Percentiles rank a stretch among this genome's conserved stretches.
phyloP scores from a whole-genome alignment of 2,797 vertebrate genomes.

The Mormyrus hasselquistii region DNA sequence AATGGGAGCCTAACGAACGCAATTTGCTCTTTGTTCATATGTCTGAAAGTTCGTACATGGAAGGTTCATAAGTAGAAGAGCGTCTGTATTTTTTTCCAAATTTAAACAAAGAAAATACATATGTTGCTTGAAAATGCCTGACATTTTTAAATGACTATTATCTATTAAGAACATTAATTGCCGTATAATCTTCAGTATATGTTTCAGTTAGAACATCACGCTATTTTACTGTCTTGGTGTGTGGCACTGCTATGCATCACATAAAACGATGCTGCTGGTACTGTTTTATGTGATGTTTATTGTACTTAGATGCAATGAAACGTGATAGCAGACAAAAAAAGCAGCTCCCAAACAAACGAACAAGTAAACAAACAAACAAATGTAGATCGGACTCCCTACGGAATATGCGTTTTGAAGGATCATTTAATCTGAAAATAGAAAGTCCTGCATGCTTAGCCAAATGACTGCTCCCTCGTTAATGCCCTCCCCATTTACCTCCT shows the following conservation, averaged over 20 bases:
- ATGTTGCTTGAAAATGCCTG: background rate
- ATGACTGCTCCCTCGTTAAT: background rate
- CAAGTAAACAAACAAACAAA: background rate
- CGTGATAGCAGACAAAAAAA: background rate
- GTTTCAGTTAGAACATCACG: background rate
- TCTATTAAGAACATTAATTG: background rate
- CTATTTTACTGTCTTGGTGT: background rate
- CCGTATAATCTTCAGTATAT: background rate
- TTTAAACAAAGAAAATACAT: background rate
- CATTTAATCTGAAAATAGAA: background rate
- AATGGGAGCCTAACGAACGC: too few relatives aligned
- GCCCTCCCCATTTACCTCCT: background rate
- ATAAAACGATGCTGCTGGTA: background rate
- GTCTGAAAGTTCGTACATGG: too few relatives aligned
- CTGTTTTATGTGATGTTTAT: background rate
- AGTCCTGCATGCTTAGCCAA: background rate
- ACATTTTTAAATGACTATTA: background rate
- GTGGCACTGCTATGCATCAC: background rate
- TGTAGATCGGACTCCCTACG: background rate
- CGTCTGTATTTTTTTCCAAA: background rate
- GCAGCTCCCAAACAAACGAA: background rate
- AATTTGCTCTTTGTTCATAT: too few relatives aligned
- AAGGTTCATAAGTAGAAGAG: too few relatives aligned
- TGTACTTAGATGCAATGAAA: background rate
- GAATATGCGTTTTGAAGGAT: background rate